A percentile compares a stretch with the other conserved stretches of the same genome.
Conservation (phyloP, 2,113 vertebrate species). For the Tetraodon nigroviridis region DNA sequence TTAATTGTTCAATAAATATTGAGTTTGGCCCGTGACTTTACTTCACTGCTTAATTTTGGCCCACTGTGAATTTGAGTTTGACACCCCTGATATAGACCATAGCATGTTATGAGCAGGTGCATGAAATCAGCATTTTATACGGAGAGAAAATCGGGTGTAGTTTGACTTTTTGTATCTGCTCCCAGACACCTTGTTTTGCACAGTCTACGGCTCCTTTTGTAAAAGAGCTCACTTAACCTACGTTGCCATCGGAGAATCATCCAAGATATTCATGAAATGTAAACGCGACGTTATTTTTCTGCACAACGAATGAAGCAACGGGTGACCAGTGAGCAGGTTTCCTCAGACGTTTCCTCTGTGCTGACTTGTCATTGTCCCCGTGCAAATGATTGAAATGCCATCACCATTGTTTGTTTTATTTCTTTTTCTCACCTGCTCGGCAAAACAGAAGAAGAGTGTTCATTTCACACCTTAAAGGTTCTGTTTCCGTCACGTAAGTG, state of each 20-base stretch:
- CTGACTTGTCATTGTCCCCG: conserved; percentile 75
- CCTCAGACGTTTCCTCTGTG: conserved; percentile 64
- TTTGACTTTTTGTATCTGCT: conserved; percentile 74
- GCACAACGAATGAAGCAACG: conserved; percentile 67
- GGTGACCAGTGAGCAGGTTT: conserved; percentile 64
- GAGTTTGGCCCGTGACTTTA: too few species aligned
- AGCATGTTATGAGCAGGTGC: conserved; percentile 76
- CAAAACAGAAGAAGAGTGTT: conserved; percentile 99
- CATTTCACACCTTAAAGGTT: conserved; percentile 99
- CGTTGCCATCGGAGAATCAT: conserved; percentile 62
- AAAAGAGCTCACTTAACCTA: conserved; percentile 65
- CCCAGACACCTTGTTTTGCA: conserved; percentile 73
- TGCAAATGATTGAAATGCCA: conserved; percentile 80
- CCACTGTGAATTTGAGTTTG: too few species aligned
- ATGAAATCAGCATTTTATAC: conserved; percentile 67
- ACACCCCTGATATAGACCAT: conserved; percentile 70
- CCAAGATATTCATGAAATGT: conserved; percentile 65
- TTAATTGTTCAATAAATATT: too few species aligned
- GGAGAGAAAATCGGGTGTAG: conserved; percentile 50
- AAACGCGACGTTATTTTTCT: conserved; percentile 70
- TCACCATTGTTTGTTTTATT: conserved; percentile 84
- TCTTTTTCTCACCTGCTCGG: conserved; percentile 97
- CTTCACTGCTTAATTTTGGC: too few species aligned
- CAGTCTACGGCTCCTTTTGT: conserved; percentile 65
- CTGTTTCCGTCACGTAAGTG: conserved; percentile 99